Base-by-base conservation (phyloP, 2,888 invertebrate species). In the Pandemis heparana region DNA sequence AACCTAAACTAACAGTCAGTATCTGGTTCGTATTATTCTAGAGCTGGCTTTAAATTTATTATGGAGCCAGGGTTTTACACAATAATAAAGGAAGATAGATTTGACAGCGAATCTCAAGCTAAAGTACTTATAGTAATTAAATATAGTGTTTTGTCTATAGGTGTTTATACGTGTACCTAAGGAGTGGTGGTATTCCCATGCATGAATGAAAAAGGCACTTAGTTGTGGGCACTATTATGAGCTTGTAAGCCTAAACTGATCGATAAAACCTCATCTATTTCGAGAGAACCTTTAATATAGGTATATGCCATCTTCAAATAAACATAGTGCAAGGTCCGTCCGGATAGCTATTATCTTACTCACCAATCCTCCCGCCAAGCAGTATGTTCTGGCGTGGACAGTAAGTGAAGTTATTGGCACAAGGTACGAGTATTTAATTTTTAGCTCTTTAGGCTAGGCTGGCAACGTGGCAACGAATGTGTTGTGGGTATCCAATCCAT, bases 191-290 rank as follows among this genome's bases (percentile, higher is more conserved):
- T 41, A 16, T 16, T 6, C 10, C n/a, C 61, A 41, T 39, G 39
- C 9, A 9, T 18, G 18, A 18, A 53, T 61, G 23, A 9, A 16
- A 41, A 32, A 51, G 43, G 61, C 66, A 53, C 75, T 61, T 48
- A 48, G 48, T 48, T n/a, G 48, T 5, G 48, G 12, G 5, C 10
- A 43, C n/a, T 46, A 46, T 14, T 46, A 77, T 78, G 77, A 79
- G 79, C 77, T 81, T 82, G 75, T 76, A 74, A 71, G 78, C 83
- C 86, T 87, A 88, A 87, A 84, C 81, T 84, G 84, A 87, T 86
- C 84, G 83, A 81, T 83, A 80, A 41, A 9, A 46, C 43, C 12
- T 46, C 79, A 81, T 75, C 81, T 80, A n/a, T 61, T 39, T 12
- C 23, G 23, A 32, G 23, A 32, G 23, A 32, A 9, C 41, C 41